phyloP scores from a whole-genome alignment of 2,113 vertebrate species.

The Pomatorhinus ruficollis region DNA sequence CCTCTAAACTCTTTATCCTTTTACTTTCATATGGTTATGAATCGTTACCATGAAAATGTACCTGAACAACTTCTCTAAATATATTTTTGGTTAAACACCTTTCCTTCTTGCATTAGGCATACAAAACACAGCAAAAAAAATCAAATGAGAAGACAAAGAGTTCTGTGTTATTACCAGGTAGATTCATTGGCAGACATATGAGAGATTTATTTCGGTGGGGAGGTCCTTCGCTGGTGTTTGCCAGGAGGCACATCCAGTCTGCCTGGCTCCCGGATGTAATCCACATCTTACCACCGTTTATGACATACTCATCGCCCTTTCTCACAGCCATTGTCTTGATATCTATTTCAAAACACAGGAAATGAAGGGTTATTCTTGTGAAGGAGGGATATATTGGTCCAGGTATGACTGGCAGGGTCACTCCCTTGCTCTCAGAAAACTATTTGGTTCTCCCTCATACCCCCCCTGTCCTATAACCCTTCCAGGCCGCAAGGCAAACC shows the following conservation, averaged over 20 bases:
- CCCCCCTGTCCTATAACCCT: not conserved
- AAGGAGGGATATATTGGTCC: not conserved
- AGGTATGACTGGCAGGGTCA: not conserved
- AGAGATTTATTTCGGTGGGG: constrained; percentile 84
- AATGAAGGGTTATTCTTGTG: not conserved
- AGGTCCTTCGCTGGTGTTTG: constrained; percentile 78
- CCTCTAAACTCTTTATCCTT: not conserved
- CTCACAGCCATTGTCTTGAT: constrained; percentile 82
- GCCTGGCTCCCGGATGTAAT: constrained; percentile 78
- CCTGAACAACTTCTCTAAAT: not conserved
- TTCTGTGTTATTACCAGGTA: constrained; percentile 70
- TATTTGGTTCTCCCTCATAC: not conserved
- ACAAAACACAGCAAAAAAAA: not conserved
- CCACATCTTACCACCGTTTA: constrained; percentile 87
- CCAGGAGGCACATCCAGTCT: constrained; percentile 84
- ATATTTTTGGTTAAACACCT: not conserved
- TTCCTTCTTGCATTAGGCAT: not conserved
- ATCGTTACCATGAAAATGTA: not conserved
- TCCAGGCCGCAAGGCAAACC: not conserved
- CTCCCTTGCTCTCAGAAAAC: not conserved
- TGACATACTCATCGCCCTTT: constrained; percentile 78
- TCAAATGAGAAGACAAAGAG: not conserved
- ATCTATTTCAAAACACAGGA: constrained; percentile 59
- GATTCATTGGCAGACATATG: constrained; percentile 83
- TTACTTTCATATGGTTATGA: not conserved